These are phyloP conservation scores for Drosophila oshimai DNA, from an alignment of 1,140 invertebrate genomes.

Conservation along the genomic window DNA sequence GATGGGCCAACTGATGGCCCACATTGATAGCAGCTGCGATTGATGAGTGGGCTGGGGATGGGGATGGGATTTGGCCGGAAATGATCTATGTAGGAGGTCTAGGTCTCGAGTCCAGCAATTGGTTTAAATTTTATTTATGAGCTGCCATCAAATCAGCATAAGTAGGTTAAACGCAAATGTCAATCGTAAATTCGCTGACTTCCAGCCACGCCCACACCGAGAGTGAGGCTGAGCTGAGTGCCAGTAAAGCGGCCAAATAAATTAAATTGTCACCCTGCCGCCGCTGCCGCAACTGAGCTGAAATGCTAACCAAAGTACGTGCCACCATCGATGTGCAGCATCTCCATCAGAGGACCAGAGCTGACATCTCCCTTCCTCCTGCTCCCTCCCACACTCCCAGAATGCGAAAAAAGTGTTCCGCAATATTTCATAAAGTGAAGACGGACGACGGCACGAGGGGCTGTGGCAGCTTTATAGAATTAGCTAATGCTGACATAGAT, in stretches of 20 bases:
- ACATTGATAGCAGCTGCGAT: conserved; percentile 79
- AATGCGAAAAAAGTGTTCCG: conserved; percentile 45
- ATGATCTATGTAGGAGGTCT: conserved; percentile 25
- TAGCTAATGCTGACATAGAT: conserved; percentile 76
- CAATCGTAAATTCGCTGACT: conserved; percentile 80
- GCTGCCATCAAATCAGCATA: conserved; percentile 81
- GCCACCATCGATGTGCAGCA: conserved; percentile 51
- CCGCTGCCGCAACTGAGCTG: conserved; percentile 70
- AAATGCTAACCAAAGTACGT: conserved; percentile 78
- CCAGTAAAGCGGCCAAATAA: conserved; percentile 64
- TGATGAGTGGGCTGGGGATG: conserved; percentile 38
- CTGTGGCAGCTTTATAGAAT: conserved; percentile 44
- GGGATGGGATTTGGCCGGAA: neutral
- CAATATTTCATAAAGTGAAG: conserved; percentile 70
- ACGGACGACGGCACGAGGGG: neutral
- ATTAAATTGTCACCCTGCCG: conserved; percentile 75
- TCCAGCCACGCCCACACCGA: conserved; percentile 30
- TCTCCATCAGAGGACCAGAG: conserved; percentile 18
- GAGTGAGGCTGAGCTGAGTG: neutral
- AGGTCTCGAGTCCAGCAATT: conserved; percentile 60
- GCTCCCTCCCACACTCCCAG: neutral
- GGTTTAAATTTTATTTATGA: conserved; percentile 82
- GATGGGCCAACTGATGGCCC: conserved; percentile 53
- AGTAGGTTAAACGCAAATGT: conserved; percentile 81
- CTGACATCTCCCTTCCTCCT: neutral